These are phyloP conservation scores for Elephantulus edwardii DNA, from an alignment of 2,113 vertebrate genomes.

Conservation along the genomic window DNA sequence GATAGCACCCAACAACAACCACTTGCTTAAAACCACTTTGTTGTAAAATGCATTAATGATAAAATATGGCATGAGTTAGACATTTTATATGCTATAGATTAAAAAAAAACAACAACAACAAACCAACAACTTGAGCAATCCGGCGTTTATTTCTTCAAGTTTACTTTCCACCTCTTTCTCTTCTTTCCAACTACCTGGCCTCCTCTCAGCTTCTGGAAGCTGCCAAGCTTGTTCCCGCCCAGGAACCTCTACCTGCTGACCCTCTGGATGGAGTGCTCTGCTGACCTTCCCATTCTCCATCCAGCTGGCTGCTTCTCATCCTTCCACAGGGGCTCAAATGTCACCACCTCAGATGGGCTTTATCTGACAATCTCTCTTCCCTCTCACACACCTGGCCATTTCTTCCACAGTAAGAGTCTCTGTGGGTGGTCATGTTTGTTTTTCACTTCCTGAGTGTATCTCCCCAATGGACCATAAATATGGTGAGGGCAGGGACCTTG, in stretches of 20 bases:
- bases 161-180: neutral
- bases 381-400: neutral
- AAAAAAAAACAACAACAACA: neutral
- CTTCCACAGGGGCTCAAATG: neutral
- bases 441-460: neutral
- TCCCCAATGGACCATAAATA: neutral
- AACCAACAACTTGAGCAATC: neutral
- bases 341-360: neutral
- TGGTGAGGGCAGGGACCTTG: neutral
- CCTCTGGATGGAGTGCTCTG: neutral
- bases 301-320: neutral
- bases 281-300: neutral
- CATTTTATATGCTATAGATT: neutral
- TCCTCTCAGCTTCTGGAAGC: conserved; percentile 5
- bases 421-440: accelerated
- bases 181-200: neutral
- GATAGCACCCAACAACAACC: too few species aligned
- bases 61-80: neutral
- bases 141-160: neutral
- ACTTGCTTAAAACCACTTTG: neutral
- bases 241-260: neutral
- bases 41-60: neutral
- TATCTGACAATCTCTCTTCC: neutral
- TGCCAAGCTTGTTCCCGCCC: conserved; percentile 2
- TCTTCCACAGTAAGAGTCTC: neutral